Evolutionary conservation across 2,113 vertebrate species (phyloP), one percentile per base, ranked within the genome.

Genomic region (Centropus bengalensis): DNA sequence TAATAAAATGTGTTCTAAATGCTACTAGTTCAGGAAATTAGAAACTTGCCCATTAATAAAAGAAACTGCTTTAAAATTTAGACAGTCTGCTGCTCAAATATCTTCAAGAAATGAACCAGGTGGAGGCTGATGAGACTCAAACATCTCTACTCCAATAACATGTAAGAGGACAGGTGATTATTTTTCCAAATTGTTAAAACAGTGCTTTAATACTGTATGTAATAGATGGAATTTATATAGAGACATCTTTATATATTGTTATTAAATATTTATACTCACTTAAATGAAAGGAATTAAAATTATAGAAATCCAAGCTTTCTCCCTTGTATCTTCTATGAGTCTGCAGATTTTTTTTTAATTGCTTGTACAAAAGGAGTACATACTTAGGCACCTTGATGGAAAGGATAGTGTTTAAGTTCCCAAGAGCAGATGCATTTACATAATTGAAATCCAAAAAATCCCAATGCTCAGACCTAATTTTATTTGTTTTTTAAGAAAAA

Each of bases 371-470:
- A 68, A 40, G 44, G 27, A 68, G 13, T 20, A 69, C 38, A 73
- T 52, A 22, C 17, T 82, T 73, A 83, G 55, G 47, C 23, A 74
- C 5, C 4, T 42, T 68, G 33, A 51, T 59, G 26, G 81, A 70
- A 42, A n/a, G 12, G 26, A 59, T 45, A 51, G 4, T 9, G 3
- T 27, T 10, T n/a, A 77, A 67, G 16, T 36, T 82, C 45, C 17
- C 58, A 54, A 62, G 7, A 64, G 42, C 40, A 62, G 81, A 82
- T 58, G 54, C 45, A 74, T 71, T 70, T 81, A 92, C 82, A 82
- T 86, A 96, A 96, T 90, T 94, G 92, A 95, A 91, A 90, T 80
- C 73, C 54, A 59, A 89, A 64, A 91, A 96, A 95, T n/a, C 30
- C 66, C 68, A 96, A 58, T 66, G 58, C 33, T 83, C 44, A 82